phyloP scores from a whole-genome alignment of 2,888 invertebrate species.

The Quadriops clusia region DNA sequence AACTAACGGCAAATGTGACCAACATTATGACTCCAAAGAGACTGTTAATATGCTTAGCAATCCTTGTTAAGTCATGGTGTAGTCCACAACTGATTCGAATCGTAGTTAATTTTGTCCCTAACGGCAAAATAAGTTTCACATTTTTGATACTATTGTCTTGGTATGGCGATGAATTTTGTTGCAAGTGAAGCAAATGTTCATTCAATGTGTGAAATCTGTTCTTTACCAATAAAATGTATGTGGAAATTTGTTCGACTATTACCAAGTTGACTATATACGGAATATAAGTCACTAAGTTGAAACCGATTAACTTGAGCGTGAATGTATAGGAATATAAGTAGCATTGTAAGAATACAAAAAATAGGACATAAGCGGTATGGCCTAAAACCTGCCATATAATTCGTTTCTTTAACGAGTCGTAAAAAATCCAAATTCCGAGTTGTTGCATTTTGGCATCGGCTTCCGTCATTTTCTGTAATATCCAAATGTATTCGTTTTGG shows the following conservation, averaged over 20 bases:
- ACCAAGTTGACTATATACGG: conserved; percentile 14
- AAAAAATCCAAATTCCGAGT: conserved; percentile 20
- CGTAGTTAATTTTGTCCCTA: conserved; percentile 16
- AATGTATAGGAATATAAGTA: conserved; percentile 10
- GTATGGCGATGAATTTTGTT: too few species aligned
- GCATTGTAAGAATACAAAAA: conserved; percentile 13
- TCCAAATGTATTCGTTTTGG: conserved; percentile 15
- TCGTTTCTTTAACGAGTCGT: conserved; percentile 13
- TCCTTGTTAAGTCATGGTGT: conserved; percentile 22
- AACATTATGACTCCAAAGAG: conserved; percentile 21
- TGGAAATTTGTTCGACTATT: conserved; percentile 16
- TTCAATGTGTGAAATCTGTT: conserved; percentile 18
- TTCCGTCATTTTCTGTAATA: conserved; percentile 16
- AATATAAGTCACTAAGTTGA: conserved; percentile 12
- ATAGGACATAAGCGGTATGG: conserved; percentile 5
- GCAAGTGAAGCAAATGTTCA: conserved; percentile 16
- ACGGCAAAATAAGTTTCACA: conserved; percentile 14
- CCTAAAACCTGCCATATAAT: conserved; percentile 12
- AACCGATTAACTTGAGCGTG: conserved; percentile 5
- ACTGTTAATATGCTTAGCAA: conserved; percentile 19
- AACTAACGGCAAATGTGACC: conserved; percentile 20
- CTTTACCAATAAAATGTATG: conserved; percentile 15
- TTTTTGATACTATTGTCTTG: conserved; percentile 10
- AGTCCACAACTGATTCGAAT: conserved; percentile 18
- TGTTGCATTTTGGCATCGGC: conserved; percentile 17